Evolutionary conservation across 2,888 invertebrate species (phyloP).

Genomic region (Mesoligia furuncula): DNA sequence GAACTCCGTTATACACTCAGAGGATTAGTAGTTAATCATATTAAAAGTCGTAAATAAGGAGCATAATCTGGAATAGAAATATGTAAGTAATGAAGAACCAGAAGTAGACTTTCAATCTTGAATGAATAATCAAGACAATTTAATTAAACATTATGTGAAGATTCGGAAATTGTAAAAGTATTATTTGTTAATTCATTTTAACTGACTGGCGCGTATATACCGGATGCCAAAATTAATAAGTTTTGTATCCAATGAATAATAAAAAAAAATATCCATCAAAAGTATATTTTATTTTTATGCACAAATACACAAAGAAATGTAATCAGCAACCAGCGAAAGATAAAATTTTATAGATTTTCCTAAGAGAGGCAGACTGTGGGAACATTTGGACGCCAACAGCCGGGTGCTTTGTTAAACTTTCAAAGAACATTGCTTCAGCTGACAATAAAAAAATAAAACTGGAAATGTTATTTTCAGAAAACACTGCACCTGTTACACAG

Average conservation of each 20-base stretch:
- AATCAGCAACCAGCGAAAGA: slow-evolving; percentile 55
- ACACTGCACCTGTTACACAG: slow-evolving; percentile 47
- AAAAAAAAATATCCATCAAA: slow-evolving; percentile 18
- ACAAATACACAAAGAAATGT: slow-evolving; percentile 53
- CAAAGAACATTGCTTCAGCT: slow-evolving; percentile 35
- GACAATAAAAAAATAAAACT: slow-evolving; percentile 44
- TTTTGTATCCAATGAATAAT: slow-evolving; percentile 18
- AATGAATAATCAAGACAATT: neutral
- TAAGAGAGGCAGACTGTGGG: slow-evolving; percentile 49
- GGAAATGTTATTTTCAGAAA: slow-evolving; percentile 36
- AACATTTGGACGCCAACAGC: slow-evolving; percentile 45
- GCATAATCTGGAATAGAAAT: neutral
- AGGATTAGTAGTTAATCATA: neutral
- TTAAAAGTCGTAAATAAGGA: neutral
- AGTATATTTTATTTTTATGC: slow-evolving; percentile 26
- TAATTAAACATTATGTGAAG: slow-evolving; percentile 6
- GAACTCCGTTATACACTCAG: neutral
- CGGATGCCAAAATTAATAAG: slow-evolving; percentile 13
- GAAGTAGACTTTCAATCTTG: neutral
- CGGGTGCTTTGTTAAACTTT: slow-evolving; percentile 51
- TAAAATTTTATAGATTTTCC: slow-evolving; percentile 62
- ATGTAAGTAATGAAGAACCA: slow-evolving; percentile 7
- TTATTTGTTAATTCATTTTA: slow-evolving; percentile 14
- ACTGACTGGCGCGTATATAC: neutral
- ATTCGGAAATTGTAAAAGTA: slow-evolving; percentile 13